Base-by-base conservation (phyloP, 2,888 invertebrate genomes). In the Pemphredon lugubris region DNA sequence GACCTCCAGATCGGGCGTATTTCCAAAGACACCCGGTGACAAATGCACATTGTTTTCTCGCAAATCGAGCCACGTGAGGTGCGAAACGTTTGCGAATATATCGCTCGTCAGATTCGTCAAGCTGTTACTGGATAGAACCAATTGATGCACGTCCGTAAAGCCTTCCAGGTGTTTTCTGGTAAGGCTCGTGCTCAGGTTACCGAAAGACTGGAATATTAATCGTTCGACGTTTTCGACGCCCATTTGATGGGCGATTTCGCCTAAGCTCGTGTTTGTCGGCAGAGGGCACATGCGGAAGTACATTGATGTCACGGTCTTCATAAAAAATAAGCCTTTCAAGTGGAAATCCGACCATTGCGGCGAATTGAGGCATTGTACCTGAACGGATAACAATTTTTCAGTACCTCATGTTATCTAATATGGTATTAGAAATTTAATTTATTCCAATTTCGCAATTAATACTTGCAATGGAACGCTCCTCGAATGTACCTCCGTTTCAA, bases 31-130 rank as follows among this genome's bases (percentile, higher is more conserved):
- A 2, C 51, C 69, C 2, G 13, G 0, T 0, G 47, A 20, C 7
- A 70, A 34, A 1, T 18, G 34, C 2, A 80, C 51, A 57, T 92
- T 91, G 83, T 93, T 94, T 1, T 92, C 92, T 65, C 92, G 91
- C 77, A 95, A 91, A 81, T 93, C 93, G 54, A 96, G 86, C 91
- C 92, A 92, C 2, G 90, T 92, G n/a, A 95, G 85, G 72, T 93
- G 92, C 45, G 90, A 90, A 69, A 94, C 89, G 75, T 93, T 93
- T 18, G 86, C 86, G 73, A 96, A 92, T 13, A 94, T 83, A 85
- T 94, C 92, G 42, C 91, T 91, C 0, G 93, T 92, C 37, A 95
- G 89, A 70, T 92, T 91, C 0, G 92, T 91, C 3, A 95, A 88
- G 11, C 92, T 92, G 82, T 94, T 94, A 39, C 92, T 91, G 9